These are phyloP conservation scores for Calliphora vomitoria DNA, from an alignment of 2,888 invertebrate species.

Conservation along the genomic window DNA sequence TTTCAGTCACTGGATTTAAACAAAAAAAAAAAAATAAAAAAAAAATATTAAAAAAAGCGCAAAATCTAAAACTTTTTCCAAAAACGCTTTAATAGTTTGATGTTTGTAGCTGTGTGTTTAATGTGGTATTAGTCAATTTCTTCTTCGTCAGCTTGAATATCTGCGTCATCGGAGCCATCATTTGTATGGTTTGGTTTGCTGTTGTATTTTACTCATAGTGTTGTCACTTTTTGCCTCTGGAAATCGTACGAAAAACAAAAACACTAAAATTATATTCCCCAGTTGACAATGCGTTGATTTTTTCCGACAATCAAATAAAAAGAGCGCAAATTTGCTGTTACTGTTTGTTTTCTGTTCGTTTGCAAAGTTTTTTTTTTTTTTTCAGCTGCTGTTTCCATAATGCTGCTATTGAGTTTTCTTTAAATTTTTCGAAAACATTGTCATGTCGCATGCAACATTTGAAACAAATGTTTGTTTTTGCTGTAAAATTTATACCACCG, in stretches of 20 bases:
- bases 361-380: slow-evolving; percentile 11
- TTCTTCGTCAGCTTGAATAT: slow-evolving; percentile 39
- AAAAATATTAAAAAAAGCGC: neutral
- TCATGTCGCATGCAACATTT: slow-evolving; percentile 71
- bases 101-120: slow-evolving; percentile 11
- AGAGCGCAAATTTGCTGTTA: slow-evolving; percentile 59
- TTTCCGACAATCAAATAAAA: slow-evolving; percentile 63
- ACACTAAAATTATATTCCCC: slow-evolving; percentile 45
- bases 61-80: slow-evolving; percentile 41
- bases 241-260: slow-evolving; percentile 17
- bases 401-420: slow-evolving; percentile 48
- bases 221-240: slow-evolving; percentile 64
- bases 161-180: slow-evolving; percentile 42
- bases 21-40: neutral
- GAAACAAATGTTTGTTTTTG: slow-evolving; percentile 52
- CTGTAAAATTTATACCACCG: slow-evolving; percentile 42
- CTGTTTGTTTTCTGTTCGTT: slow-evolving; percentile 12
- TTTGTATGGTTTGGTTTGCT: slow-evolving; percentile 36
- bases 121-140: slow-evolving; percentile 60
- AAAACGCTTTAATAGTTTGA: slow-evolving; percentile 47
- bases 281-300: slow-evolving; percentile 69
- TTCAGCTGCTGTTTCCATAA: slow-evolving; percentile 32
- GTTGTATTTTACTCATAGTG: slow-evolving; percentile 22
- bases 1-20: slow-evolving; percentile 54
- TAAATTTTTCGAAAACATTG: slow-evolving; percentile 20